Percentiles rank a stretch among this genome's conserved stretches.
Conservation (phyloP, 2,888 invertebrate species). For the Andrena haemorrhoa region DNA sequence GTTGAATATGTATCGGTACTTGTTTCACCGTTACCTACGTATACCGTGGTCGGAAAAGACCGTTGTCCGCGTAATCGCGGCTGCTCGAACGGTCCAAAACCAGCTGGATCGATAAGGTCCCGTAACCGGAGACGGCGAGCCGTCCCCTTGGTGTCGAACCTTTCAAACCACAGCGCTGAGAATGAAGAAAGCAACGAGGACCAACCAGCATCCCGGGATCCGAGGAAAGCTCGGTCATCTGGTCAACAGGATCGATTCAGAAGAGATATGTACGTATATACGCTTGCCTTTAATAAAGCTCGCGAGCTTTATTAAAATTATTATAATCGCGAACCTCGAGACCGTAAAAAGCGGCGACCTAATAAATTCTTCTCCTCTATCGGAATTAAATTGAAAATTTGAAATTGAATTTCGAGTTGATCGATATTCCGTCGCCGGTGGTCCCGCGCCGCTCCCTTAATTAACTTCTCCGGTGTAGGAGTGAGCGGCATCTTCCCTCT, state of each 20-base stretch:
- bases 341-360: conserved; percentile 48
- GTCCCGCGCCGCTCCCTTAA: conserved; percentile 33
- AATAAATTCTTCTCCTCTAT: conserved; percentile 60
- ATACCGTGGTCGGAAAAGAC: neutral
- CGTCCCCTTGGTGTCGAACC: neutral
- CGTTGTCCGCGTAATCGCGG: conserved; percentile 39
- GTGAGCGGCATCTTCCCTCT: neutral
- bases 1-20: conserved; percentile 80
- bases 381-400: conserved; percentile 51
- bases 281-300: conserved; percentile 23
- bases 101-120: neutral
- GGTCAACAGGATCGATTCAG: neutral
- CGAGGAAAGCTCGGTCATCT: neutral
- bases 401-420: conserved; percentile 52
- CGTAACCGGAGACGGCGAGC: neutral
- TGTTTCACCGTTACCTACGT: conserved; percentile 41
- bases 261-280: neutral
- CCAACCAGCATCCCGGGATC: neutral
- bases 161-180: neutral
- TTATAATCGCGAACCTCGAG: conserved; percentile 71
- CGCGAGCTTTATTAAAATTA: conserved; percentile 80
- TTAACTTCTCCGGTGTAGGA: conserved; percentile 35
- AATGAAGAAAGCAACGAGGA: too few relatives aligned
- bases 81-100: neutral
- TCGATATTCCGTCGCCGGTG: conserved; percentile 58